Conservation (phyloP, 2,797 vertebrate genomes). For the Morus bassanus region DNA sequence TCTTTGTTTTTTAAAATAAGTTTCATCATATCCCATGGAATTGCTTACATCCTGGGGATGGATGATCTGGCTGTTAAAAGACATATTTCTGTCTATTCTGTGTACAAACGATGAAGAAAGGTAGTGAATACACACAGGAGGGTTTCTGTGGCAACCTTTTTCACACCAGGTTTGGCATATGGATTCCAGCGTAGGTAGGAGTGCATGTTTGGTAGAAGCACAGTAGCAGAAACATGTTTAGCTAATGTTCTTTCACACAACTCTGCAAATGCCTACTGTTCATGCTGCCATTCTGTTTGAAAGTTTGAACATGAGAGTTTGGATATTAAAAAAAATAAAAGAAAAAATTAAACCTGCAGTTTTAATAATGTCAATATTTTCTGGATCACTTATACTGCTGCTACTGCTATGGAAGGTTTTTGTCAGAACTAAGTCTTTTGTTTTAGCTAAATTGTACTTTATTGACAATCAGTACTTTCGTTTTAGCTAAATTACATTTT, state of each 20-base stretch:
- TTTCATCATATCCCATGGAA: background rate
- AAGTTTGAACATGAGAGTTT: background rate
- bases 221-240: background rate
- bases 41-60: background rate
- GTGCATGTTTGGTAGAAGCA: background rate
- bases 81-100: background rate
- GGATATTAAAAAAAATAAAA: background rate
- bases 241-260: background rate
- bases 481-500: conserved; percentile 13
- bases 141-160: background rate
- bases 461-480: background rate
- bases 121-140: background rate
- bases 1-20: background rate
- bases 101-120: background rate
- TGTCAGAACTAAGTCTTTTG: background rate
- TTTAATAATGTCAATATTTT: background rate
- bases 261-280: background rate
- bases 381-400: background rate
- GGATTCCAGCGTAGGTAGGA: background rate
- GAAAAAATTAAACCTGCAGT: background rate
- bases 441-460: background rate
- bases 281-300: background rate
- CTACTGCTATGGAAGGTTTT: background rate
- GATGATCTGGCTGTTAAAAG: background rate
- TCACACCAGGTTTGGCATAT: background rate